These are phyloP conservation scores for Drosophila nannoptera DNA, from an alignment of 1,140 invertebrate genomes.

Conservation along the genomic window DNA sequence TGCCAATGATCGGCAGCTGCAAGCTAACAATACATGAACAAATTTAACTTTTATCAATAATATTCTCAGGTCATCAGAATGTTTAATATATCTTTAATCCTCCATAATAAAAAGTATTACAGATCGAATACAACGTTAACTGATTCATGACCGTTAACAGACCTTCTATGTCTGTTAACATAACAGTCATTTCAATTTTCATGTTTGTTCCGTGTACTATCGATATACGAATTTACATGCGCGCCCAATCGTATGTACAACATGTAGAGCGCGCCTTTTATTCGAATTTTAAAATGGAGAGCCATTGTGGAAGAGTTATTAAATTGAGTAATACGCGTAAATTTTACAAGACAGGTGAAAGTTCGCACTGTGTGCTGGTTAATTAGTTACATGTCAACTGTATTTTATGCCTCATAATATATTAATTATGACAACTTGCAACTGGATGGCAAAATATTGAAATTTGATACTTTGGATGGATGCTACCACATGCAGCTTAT, in stretches of 20 bases:
- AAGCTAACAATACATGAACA: no score
- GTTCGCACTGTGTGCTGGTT: constrained; percentile 28
- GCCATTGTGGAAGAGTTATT: background rate
- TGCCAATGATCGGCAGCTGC: background rate
- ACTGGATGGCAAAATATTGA: constrained; percentile 28
- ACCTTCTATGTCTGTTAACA: background rate
- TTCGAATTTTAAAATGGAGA: background rate
- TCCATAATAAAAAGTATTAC: no score
- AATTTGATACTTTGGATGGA: constrained; percentile 45
- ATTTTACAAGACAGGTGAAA: constrained; percentile 47
- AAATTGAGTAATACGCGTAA: background rate
- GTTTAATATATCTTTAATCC: no score
- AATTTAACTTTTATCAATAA: no score
- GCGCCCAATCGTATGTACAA: constrained; percentile 32
- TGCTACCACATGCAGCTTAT: constrained; percentile 69
- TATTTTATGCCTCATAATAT: constrained; percentile 40
- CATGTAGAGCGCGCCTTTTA: background rate
- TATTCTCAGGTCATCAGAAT: no score
- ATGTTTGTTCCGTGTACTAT: background rate
- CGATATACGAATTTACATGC: background rate
- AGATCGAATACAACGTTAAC: no score
- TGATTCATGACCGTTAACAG: background rate
- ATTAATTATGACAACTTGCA: constrained; percentile 67
- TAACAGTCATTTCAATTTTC: background rate
- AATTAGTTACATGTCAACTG: constrained; percentile 33